Evolutionary conservation across 2,797 vertebrate genomes (phyloP), one percentile per base, ranked within the genome.

Genomic region (Sphenodon punctatus): DNA sequence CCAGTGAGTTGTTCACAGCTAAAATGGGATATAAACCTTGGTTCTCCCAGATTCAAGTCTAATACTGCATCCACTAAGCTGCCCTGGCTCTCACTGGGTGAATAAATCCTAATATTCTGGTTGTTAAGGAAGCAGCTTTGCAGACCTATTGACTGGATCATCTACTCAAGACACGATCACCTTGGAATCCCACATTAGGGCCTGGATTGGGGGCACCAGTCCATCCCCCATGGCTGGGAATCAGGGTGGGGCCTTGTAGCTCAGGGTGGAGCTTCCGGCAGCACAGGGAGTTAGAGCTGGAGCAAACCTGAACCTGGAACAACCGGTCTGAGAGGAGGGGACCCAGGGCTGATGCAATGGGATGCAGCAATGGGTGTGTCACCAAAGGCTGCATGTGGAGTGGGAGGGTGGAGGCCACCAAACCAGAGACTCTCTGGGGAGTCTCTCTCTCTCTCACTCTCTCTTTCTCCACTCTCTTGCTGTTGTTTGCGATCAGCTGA

Each of bases 351-450:
- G 80, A 75, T 30, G 66, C 72, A 82, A 75, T 43, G 75, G 65
- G 71, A 72, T 74, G 78, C 67, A 74, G 53, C 69, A 80, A 36
- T 49, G 60, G 42, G 63, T 55, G 59, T 61, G 59, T 78, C 63
- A 78, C 53, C 69, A 78, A 69, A 60, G 67, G 77, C 77, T 79
- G 71, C 77, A 67, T 77, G 71, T 79, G 63, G 56, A 39, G 48
- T 46, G 6, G 51, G 65, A 80, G 64, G 70, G 70, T 42, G 79
- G 71, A 48, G 51, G 60, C 60, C 46, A 32, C 42, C 2, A 66
- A 43, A 70, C 59, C 6, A 39, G 43, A 30, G 48, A 79, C 48
- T 56, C 67, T 61, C 58, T 48, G 25, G 32, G 58, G 67, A 51
- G 72, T 65, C 73, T 43, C 67, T 43, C 64, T 39, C 39, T 70